A percentile compares a stretch with the other conserved stretches of the same genome.
These are phyloP conservation scores for Hyperoplus lanceolatus DNA, from an alignment of 2,797 vertebrate species.

Conservation along the genomic window DNA sequence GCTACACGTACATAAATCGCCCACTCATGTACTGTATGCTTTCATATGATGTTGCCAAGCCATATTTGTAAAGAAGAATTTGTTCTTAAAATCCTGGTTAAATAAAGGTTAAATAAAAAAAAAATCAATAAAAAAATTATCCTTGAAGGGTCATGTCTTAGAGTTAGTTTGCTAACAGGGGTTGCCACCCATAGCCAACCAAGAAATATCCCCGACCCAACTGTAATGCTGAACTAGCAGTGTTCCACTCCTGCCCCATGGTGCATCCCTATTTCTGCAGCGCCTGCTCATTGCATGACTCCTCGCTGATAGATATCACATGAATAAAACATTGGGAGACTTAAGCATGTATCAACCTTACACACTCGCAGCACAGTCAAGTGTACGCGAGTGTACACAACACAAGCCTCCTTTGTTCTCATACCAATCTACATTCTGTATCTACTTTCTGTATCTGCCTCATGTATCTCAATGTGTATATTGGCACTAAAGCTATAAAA, in stretches of 20 bases:
- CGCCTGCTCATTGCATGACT: constrained; percentile 41
- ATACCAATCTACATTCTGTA: no score
- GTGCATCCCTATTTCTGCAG: constrained; percentile 52
- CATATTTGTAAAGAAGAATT: no score
- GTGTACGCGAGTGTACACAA: background rate
- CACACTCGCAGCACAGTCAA: background rate
- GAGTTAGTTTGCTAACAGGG: constrained; percentile 63
- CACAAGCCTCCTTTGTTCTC: background rate
- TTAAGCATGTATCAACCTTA: constrained; percentile 14
- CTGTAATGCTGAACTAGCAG: constrained; percentile 60
- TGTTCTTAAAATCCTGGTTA: no score
- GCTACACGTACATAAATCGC: constrained; percentile 43
- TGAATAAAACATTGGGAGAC: constrained; percentile 59
- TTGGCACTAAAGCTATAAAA: background rate
- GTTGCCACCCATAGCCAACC: constrained; percentile 18
- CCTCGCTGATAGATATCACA: constrained; percentile 43
- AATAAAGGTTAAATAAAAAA: no score
- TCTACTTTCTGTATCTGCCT: background rate
- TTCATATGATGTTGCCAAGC: constrained; percentile 30
- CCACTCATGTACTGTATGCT: constrained; percentile 37
- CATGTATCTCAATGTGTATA: background rate
- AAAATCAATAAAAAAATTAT: no score
- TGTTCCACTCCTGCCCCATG: constrained; percentile 41
- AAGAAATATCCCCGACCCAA: constrained; percentile 1
- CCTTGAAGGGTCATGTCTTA: constrained; percentile 34